A percentile compares a stretch with the other conserved stretches of the same genome.
phyloP scores from a whole-genome alignment of 2,113 vertebrate genomes.

The Hemiscyllium ocellatum region DNA sequence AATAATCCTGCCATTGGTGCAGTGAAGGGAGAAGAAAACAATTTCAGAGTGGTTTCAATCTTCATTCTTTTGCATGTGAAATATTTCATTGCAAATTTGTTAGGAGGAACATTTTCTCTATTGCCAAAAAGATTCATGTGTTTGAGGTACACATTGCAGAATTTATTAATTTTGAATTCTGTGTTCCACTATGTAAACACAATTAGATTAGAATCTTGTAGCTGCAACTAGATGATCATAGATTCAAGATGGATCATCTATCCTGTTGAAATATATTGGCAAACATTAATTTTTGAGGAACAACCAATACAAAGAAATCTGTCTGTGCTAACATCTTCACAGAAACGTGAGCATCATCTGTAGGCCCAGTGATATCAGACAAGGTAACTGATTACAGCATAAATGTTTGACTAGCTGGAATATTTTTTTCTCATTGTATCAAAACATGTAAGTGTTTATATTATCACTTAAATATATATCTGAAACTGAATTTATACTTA shows the following conservation, averaged over 20 bases:
- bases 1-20: background rate
- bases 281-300: background rate
- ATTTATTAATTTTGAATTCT: background rate
- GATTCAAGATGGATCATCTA: background rate
- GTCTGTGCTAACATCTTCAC: background rate
- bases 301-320: background rate
- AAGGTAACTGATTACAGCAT: background rate
- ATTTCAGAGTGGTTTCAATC: background rate
- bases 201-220: background rate
- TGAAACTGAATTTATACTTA: background rate
- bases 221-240: background rate
- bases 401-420: background rate
- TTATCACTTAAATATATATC: background rate
- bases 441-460: background rate
- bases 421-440: background rate
- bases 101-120: background rate
- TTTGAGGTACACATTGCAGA: background rate
- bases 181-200: background rate
- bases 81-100: background rate
- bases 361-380: background rate
- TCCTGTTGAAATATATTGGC: background rate
- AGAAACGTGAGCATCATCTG: background rate
- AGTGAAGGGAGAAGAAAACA: background rate
- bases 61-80: slow-evolving; percentile 32
- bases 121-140: background rate